Conservation (phyloP, 2,797 vertebrate genomes). For the Acrocephalus scirpaceus region DNA sequence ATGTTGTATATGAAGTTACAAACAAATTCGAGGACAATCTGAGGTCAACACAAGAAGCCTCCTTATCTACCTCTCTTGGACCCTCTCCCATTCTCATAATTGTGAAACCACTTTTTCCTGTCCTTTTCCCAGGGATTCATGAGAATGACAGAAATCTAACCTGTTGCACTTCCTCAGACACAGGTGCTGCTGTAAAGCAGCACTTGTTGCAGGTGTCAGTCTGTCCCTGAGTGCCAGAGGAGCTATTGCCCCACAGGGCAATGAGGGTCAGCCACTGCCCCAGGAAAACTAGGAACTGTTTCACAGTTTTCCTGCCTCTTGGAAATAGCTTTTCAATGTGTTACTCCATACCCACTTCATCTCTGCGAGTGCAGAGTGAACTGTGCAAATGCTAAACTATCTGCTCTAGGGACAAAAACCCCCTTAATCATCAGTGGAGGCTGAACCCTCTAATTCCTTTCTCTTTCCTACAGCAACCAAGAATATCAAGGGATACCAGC, state of each 20-base stretch:
- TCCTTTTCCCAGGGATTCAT: not conserved
- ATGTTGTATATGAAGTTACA: not conserved
- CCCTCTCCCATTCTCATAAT: not conserved
- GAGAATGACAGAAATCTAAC: not conserved
- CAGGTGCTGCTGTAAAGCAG: not conserved
- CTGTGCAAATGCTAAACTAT: not conserved
- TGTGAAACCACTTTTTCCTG: not conserved
- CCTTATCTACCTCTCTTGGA: not conserved
- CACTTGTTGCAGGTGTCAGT: not conserved
- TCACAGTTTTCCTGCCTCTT: not conserved
- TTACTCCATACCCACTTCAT: not conserved
- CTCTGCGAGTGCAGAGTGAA: not conserved
- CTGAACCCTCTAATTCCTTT: not conserved
- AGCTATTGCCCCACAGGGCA: not conserved
- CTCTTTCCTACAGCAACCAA: not conserved
- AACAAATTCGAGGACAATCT: not conserved
- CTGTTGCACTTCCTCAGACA: not conserved
- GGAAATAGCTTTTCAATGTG: not conserved
- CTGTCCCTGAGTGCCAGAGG: not conserved
- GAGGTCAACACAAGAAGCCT: not conserved
- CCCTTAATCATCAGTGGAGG: not conserved
- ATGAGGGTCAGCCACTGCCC: not conserved
- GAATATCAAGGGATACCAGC: not conserved
- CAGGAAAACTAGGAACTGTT: not conserved
- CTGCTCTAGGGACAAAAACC: not conserved